Evolutionary conservation across 2,797 vertebrate genomes (phyloP).

Genomic region (Chaunax sp.): DNA sequence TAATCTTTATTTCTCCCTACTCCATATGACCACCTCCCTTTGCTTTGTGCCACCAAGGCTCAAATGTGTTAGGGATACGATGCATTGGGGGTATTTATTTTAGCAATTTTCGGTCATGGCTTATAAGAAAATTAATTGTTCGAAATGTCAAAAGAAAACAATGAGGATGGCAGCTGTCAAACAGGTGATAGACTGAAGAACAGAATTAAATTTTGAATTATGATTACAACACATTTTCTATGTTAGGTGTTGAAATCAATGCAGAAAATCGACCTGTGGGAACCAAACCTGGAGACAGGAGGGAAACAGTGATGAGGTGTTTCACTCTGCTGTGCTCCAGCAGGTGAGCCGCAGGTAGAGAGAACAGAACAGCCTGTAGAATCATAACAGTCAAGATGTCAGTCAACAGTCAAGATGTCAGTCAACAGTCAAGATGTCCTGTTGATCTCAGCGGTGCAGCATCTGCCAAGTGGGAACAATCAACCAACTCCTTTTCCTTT

Average conservation of each 20-base stretch:
- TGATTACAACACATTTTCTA: background rate
- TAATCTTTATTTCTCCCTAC: background rate
- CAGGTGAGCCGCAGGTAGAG: background rate
- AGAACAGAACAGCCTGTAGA: background rate
- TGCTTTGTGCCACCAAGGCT: background rate
- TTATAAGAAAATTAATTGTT: background rate
- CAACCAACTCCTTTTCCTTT: background rate
- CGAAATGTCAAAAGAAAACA: background rate
- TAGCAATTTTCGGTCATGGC: background rate
- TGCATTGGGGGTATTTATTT: background rate
- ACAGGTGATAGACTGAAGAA: background rate
- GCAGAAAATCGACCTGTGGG: conserved; percentile 6
- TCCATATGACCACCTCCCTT: background rate
- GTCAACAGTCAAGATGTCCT: background rate
- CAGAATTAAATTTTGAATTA: background rate
- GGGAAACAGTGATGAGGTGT: background rate
- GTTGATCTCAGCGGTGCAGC: background rate
- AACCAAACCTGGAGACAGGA: too few relatives aligned
- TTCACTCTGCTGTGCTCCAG: background rate
- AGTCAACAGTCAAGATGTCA: background rate
- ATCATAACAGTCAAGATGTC: background rate
- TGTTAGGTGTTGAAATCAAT: background rate
- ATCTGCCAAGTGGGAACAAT: conserved; percentile 7
- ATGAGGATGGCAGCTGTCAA: background rate
- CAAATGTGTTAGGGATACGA: too few relatives aligned